Conservation (phyloP, 2,888 invertebrate species). For the Calameuta idolon region DNA sequence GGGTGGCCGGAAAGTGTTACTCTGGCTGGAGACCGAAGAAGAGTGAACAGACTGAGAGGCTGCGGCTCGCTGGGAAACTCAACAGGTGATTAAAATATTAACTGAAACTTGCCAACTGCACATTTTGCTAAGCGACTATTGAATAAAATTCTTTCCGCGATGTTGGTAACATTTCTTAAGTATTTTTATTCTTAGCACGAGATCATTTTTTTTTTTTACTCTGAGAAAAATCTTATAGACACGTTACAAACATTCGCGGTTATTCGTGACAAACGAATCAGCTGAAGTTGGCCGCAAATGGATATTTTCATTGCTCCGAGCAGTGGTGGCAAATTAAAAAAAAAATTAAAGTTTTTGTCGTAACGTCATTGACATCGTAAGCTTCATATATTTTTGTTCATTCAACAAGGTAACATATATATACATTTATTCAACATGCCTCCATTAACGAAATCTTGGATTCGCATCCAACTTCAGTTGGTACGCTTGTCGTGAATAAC, state of each 20-base stretch:
- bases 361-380: no score
- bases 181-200: not conserved
- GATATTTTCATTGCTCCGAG: no score
- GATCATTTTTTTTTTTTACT: not conserved
- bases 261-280: no score
- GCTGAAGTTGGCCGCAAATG: no score
- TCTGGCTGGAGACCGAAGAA: not conserved
- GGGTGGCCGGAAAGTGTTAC: not conserved
- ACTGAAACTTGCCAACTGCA: constrained; percentile 9
- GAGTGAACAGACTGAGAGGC: not conserved
- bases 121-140: not conserved
- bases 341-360: no score
- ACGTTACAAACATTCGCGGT: not conserved
- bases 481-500: no score
- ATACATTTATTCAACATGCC: no score
- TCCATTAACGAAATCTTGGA: no score
- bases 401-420: no score
- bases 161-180: not conserved
- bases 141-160: not conserved
- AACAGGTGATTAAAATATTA: constrained; percentile 40
- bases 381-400: no score
- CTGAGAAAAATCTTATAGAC: not conserved
- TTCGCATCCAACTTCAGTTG: no score
- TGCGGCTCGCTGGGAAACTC: constrained; percentile 14
- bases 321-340: no score